A percentile compares a stretch with the other conserved stretches of the same genome.
These are phyloP conservation scores for Montipora capitata DNA, from an alignment of 92 coral and sea anemone species.

Conservation along the genomic window DNA sequence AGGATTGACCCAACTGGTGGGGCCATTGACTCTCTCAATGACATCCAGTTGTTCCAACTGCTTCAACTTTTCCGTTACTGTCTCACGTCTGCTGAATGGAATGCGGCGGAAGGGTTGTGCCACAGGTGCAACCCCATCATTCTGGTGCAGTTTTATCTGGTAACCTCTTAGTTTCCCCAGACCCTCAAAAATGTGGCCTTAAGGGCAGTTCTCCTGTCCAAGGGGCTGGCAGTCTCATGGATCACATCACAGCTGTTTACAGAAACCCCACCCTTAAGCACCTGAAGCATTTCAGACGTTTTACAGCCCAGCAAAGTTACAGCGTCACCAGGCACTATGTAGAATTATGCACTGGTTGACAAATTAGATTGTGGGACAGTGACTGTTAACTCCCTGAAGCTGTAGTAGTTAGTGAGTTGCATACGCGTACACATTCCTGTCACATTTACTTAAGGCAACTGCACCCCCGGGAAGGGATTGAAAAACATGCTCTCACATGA, in stretches of 20 bases:
- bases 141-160: conserved; percentile 46
- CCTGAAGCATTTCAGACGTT: conserved; percentile 13
- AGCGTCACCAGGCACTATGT: not conserved
- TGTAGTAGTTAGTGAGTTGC: no score
- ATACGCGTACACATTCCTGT: no score
- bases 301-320: conserved; percentile 33
- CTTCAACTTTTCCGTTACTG: conserved; percentile 58
- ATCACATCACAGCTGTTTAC: conserved; percentile 16
- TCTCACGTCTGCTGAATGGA: conserved; percentile 54
- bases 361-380: no score
- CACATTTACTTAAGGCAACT: no score
- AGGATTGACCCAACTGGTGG: conserved; percentile 69
- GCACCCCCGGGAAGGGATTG: no score
- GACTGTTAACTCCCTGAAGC: no score
- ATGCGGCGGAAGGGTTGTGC: conserved; percentile 48
- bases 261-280: conserved; percentile 22
- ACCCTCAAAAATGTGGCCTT: conserved; percentile 34
- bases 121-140: conserved; percentile 44
- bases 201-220: conserved; percentile 27
- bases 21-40: conserved; percentile 55
- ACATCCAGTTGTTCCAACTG: conserved; percentile 65
- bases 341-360: no score
- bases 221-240: not conserved
- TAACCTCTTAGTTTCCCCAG: conserved; percentile 56
- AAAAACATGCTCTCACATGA: no score